phyloP scores from a whole-genome alignment of 2,888 invertebrate genomes.

The Aporophyla nigra region DNA sequence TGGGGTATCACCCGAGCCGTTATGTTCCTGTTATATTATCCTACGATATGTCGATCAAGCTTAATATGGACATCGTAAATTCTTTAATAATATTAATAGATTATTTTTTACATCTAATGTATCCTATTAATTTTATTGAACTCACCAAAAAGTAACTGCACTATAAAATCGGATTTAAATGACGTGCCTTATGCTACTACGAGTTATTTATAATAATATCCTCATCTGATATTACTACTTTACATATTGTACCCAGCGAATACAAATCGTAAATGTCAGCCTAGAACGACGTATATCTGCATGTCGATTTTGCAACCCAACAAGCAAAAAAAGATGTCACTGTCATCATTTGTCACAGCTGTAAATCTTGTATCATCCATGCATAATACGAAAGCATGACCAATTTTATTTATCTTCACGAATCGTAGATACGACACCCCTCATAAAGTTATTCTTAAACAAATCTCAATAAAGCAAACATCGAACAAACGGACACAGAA shows the following conservation, averaged over 20 bases:
- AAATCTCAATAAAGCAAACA: conserved; percentile 55
- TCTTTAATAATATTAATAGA: conserved; percentile 41
- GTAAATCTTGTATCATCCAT: conserved; percentile 36
- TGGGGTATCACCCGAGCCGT: conserved; percentile 69
- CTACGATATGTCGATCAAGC: conserved; percentile 69
- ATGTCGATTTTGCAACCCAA: conserved; percentile 39
- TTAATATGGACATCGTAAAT: conserved; percentile 68
- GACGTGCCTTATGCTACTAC: neutral
- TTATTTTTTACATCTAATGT: conserved; percentile 27
- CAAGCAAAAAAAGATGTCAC: conserved; percentile 33
- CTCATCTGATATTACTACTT: conserved; percentile 11
- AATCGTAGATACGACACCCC: conserved; percentile 30
- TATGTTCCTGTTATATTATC: conserved; percentile 70
- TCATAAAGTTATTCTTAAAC: conserved; percentile 25
- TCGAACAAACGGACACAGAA: conserved; percentile 53
- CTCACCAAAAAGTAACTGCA: neutral
- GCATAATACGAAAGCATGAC: conserved; percentile 22
- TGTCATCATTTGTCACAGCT: conserved; percentile 38
- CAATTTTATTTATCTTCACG: conserved; percentile 44
- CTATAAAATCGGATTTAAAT: conserved; percentile 6
- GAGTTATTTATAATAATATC: neutral
- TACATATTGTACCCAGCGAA: conserved; percentile 16
- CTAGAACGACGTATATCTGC: conserved; percentile 15
- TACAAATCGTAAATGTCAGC: conserved; percentile 24
- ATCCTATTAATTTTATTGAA: conserved; percentile 30